Evolutionary conservation across 2,797 vertebrate genomes (phyloP).

Genomic region (Dipus sagitta): DNA sequence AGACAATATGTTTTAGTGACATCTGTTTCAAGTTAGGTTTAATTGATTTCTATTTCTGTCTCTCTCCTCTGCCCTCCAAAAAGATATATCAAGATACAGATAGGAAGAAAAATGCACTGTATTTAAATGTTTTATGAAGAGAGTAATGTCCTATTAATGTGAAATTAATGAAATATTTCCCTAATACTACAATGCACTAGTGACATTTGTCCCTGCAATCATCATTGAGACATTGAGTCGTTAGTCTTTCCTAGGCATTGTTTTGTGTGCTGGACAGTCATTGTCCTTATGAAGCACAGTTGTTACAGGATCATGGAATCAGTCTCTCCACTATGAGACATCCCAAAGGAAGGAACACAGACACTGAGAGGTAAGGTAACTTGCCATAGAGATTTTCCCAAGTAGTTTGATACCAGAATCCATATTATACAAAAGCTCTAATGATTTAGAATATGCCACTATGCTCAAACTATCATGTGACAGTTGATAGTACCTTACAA

Average conservation of each 20-base stretch:
- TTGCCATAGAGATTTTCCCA: background rate
- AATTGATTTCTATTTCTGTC: constrained; percentile 62
- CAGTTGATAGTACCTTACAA: background rate
- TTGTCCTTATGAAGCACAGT: background rate
- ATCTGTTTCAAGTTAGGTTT: constrained; percentile 75
- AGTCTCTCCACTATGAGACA: background rate
- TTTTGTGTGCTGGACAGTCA: background rate
- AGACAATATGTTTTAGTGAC: constrained; percentile 42
- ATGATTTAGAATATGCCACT: background rate
- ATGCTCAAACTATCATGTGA: background rate
- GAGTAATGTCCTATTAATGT: background rate
- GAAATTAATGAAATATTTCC: constrained; percentile 26
- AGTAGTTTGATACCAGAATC: background rate
- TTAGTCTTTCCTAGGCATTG: background rate
- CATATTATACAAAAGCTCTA: background rate
- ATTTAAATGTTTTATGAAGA: background rate
- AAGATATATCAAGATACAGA: constrained; percentile 9
- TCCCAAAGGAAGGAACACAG: background rate
- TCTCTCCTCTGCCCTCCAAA: background rate
- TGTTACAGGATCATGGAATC: background rate
- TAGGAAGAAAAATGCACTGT: background rate
- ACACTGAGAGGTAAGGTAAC: background rate
- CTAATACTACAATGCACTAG: background rate
- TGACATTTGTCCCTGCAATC: constrained; percentile 10
- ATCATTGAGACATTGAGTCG: background rate